Evolutionary conservation across 37 sponge, comb jelly and placozoan species (phyloP), one percentile per base, ranked within the genome.

Genomic region (Oscarella lobularis): DNA sequence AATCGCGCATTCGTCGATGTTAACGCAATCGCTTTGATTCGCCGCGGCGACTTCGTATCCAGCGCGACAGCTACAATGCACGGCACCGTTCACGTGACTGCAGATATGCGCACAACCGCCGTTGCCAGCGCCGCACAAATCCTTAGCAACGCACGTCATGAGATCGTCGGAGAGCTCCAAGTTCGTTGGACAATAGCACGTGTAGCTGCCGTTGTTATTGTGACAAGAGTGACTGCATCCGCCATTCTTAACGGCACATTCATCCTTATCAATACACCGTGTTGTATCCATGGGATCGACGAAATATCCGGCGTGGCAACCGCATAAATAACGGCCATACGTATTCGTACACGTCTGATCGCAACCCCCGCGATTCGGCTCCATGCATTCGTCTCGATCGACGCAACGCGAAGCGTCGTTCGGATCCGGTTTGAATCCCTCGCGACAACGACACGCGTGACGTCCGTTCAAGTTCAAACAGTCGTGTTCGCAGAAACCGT

Each of bases 91-190:
- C 5, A 68, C 31, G 4, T 5, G 6, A 4, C 31, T 4, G 31
- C 71, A 68, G 6, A 68, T 32, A 5, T 68, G 71, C 71, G 29
- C 31, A 68, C 71, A 68, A 34, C 71, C 71, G 6, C 71, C 71
- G 33, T 68, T 68, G 31, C 31, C 71, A 30, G 31, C 31, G 6
- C 71, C 71, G 33, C 71, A 68, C 4, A 68, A 35, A 14, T 68
- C 71, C 71, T 20, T 68, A 30, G 5, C 31, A 14, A 68, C 71
- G 33, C 71, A 68, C 6, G 71, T 68, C 33, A 32, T 5, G 5
- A 68, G 6, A 14, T 68, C 71, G 5, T 5, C 6, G 6, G 71
- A 68, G 5, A 68, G 71, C 71, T 29, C 31, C 6, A 14, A 29
- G 31, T 14, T 14, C 33, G 31, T 5, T 30, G 71, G 71, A 35